phyloP scores from a whole-genome alignment of 2,888 invertebrate species.

The Sarcophaga variegata region DNA sequence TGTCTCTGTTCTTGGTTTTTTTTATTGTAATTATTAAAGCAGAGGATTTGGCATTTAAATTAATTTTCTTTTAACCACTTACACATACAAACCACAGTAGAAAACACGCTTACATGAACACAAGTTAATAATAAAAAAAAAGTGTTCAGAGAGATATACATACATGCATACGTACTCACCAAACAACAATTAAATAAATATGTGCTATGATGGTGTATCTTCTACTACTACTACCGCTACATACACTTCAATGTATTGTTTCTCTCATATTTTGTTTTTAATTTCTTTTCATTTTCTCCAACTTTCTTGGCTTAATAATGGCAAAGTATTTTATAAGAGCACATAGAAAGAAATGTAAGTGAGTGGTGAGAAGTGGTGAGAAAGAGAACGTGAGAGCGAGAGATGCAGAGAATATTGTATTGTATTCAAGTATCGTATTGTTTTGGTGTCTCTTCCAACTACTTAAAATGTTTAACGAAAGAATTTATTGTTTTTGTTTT shows the following conservation, averaged over 20 bases:
- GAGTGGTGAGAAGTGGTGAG: not conserved
- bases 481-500: slow-evolving; percentile 48
- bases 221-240: not conserved
- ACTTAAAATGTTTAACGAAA: slow-evolving; percentile 48
- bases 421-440: slow-evolving; percentile 29
- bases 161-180: not conserved
- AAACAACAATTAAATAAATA: too few species aligned
- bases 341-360: not conserved
- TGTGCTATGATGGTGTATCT: not conserved
- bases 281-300: not conserved
- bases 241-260: slow-evolving; percentile 32
- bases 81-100: not conserved
- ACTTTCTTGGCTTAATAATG: not conserved
- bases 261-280: not conserved
- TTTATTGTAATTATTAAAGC: slow-evolving; percentile 21
- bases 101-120: not conserved
- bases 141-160: not conserved
- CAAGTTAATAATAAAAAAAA: not conserved
- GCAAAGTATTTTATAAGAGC: not conserved
- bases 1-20: not conserved
- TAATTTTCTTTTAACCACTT: slow-evolving; percentile 44
- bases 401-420: not conserved
- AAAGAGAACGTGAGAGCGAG: not conserved
- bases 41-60: slow-evolving; percentile 45
- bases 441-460: slow-evolving; percentile 51